A percentile compares a stretch with the other conserved stretches of the same genome.
Evolutionary conservation across 2,888 invertebrate genomes (phyloP).

Genomic region (Fabriciana adippe): DNA sequence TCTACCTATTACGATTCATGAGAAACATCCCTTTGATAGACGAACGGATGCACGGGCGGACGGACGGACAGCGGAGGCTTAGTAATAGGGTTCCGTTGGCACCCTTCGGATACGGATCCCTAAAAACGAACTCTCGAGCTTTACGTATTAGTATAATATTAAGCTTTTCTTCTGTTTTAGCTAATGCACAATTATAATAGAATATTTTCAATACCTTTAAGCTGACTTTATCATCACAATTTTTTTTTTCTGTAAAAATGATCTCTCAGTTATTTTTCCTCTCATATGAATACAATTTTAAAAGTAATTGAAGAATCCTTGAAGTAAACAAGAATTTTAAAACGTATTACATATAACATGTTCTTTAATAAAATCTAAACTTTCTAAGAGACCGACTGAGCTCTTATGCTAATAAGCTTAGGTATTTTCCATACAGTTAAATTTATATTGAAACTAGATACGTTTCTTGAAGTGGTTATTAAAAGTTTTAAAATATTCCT

Average conservation of each 20-base stretch:
- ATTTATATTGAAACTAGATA: slow-evolving; percentile 22
- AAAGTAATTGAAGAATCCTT: slow-evolving; percentile 20
- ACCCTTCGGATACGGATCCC: no score
- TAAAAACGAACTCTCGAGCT: no score
- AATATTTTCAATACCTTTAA: no score
- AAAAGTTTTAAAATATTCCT: slow-evolving; percentile 19
- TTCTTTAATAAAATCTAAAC: slow-evolving; percentile 23
- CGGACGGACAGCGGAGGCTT: no score
- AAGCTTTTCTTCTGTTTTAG: no score
- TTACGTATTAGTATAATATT: no score
- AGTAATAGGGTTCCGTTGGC: no score
- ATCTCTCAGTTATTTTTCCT: background rate
- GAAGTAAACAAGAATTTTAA: slow-evolving; percentile 13
- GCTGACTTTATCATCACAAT: no score
- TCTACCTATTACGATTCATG: no score
- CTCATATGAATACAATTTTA: background rate
- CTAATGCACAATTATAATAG: no score
- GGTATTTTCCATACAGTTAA: slow-evolving; percentile 22
- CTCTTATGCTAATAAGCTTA: slow-evolving; percentile 25
- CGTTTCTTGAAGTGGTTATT: slow-evolving; percentile 22
- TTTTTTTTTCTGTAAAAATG: background rate
- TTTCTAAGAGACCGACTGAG: slow-evolving; percentile 17
- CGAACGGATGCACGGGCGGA: no score
- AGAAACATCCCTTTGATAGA: no score
- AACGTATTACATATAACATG: slow-evolving; percentile 14